Evolutionary conservation across 2,113 vertebrate species (phyloP).

Genomic region (Takifugu bimaculatus): DNA sequence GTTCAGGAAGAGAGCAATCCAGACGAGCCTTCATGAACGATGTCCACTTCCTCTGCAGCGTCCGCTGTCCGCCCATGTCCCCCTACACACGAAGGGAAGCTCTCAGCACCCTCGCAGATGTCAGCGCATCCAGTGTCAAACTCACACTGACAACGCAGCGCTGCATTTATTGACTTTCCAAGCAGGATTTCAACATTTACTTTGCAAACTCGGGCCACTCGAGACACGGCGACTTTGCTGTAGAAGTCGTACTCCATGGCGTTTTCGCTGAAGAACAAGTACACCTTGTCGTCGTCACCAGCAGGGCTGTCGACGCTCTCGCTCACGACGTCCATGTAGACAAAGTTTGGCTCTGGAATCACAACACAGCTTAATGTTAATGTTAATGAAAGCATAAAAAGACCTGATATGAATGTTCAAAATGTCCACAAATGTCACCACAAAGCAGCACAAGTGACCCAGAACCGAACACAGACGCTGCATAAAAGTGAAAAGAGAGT

Average conservation of each 20-base stretch:
- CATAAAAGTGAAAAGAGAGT: neutral
- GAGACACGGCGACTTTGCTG: conserved; percentile 74
- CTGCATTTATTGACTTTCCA: neutral
- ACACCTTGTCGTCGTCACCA: conserved; percentile 79
- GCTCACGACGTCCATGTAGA: conserved; percentile 73
- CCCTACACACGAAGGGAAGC: conserved; percentile 52
- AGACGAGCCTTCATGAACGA: conserved; percentile 77
- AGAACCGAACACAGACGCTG: neutral
- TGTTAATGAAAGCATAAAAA: neutral
- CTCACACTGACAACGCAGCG: neutral
- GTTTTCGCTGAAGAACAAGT: conserved; percentile 82
- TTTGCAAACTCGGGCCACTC: conserved; percentile 81
- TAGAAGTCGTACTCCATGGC: conserved; percentile 82
- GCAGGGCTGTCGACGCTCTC: conserved; percentile 67
- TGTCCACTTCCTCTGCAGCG: conserved; percentile 77
- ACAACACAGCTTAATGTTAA: neutral
- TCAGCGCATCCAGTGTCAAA: too few species aligned
- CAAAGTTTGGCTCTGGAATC: conserved; percentile 78
- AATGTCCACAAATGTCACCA: neutral
- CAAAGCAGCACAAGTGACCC: neutral
- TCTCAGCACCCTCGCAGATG: neutral
- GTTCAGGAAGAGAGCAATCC: conserved; percentile 70
- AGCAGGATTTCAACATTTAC: conserved; percentile 39
- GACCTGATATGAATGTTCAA: neutral
- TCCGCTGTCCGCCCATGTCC: conserved; percentile 75